Base-by-base conservation (phyloP, 2,888 invertebrate species). In the Agrochola lota region DNA sequence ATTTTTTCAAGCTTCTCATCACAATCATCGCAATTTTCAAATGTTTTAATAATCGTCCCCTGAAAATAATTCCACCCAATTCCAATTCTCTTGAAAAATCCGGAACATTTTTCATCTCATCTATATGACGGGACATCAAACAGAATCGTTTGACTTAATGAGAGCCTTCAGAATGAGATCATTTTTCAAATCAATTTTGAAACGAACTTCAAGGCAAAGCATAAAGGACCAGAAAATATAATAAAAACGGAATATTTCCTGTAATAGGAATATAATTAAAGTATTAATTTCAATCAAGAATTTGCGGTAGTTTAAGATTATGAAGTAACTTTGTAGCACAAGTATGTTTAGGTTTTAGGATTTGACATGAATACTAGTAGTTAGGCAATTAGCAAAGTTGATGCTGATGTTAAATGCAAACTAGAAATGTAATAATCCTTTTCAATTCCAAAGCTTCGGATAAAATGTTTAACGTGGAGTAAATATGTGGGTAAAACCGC, bases 101-200 rank as follows among this genome's bases (percentile, higher is more conserved):
- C 79, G 66, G 68, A 83, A 77, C 73, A 81, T 80, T 86, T 81
- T 83, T 87, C 72, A 83, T 85, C 85, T 81, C 79, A 83, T 85
- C 81, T 75, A 78, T 85, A 88, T 70, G 79, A 60, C 35, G 66
- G 72, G 46, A 81, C 81, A 85, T 87, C 83, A 85, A 88, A 88
- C 80, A 77, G 59, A 80, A 80, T 55, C 74, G 77, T 83, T 88
- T 81, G 63, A 80, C 76, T 83, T 78, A 88, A 86, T 88, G n/a
- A n/a, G n/a, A n/a, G 70, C 59, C 72, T 79, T 71, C 70, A 74
- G 71, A 85, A 85, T 81, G 75, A 70, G 69, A 80, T 85, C 80
- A 77, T 81, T 87, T 81, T 78, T 63, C 67, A 75, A 87, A 88
- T 82, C 79, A 79, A 88, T 78, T 85, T 79, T 52, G 9, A 59